A percentile compares a stretch with the other conserved stretches of the same genome.
Evolutionary conservation across 2,113 vertebrate genomes (phyloP).

Genomic region (Alectura lathami): DNA sequence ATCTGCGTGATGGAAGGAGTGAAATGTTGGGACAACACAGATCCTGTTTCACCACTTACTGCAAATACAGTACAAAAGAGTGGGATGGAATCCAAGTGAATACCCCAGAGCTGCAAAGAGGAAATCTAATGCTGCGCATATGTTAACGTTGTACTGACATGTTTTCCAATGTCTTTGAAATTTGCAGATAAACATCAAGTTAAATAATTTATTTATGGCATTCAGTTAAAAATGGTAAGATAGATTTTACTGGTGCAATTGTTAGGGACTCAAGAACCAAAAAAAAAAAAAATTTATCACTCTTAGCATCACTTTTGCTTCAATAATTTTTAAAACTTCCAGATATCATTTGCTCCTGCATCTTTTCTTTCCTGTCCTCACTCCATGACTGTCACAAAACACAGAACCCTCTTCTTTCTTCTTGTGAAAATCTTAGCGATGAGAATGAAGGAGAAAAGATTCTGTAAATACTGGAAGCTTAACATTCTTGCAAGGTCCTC

Average conservation of each 20-base stretch:
- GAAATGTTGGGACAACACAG: not conserved
- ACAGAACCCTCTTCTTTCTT: fast-evolving
- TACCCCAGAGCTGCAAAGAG: not conserved
- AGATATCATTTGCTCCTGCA: not conserved
- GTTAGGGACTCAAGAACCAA: not conserved
- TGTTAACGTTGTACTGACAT: not conserved
- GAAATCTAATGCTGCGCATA: not conserved
- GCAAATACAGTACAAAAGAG: not conserved
- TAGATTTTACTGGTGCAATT: not conserved
- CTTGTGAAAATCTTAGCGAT: not conserved
- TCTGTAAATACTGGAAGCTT: not conserved
- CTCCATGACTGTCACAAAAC: not conserved
- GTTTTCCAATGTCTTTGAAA: not conserved
- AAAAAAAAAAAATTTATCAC: not conserved
- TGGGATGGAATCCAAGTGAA: not conserved
- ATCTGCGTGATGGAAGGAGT: not conserved
- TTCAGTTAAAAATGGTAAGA: not conserved
- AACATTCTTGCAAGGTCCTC: not conserved
- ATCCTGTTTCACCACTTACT: not conserved
- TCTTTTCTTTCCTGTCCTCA: not conserved
- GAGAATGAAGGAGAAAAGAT: not conserved
- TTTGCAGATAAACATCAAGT: not conserved
- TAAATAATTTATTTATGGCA: not conserved
- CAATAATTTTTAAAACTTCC: not conserved
- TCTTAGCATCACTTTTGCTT: not conserved